Base-by-base conservation (phyloP, 2,888 invertebrate species). In the Rugalucina vietnamica region DNA sequence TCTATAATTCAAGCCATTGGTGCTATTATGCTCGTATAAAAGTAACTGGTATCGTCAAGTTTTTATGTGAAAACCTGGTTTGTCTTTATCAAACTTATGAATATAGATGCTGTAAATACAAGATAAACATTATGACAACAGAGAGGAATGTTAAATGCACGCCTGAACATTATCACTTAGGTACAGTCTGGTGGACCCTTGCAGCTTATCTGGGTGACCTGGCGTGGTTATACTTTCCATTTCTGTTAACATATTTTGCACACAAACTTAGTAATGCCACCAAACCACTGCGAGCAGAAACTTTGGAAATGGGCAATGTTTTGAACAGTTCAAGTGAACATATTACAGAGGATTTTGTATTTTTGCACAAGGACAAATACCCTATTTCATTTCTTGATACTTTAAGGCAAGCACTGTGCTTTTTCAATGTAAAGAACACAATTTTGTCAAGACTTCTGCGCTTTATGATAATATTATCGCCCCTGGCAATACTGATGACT, bases 1-100 rank as follows among this genome's bases (percentile, higher is more conserved):
- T 43, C 18, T 85, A 82, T 34, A 85, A 85, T 65, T 75, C 73
- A 29, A 85, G 85, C 60, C 75, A 82, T 60, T 82, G 85, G 85
- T 85, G 85, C 69, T 85, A 85, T 36, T 60, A 50, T 21, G 12
- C 43, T 18, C 29, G 80, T 1, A 21, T 74, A 21, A 76, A 72
- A 60, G 12, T 82, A 32, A 74, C 76, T 10, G 27, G 60, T 0
- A 29, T 27, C 21, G 14, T 80, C 0, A 80, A 82, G 37, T 69
- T 14, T 21, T 37, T 74, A 21, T 85, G 85, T 49, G 60, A 65
- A 43, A 82, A 82, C 60, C 60, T 71, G 4, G 69, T 85, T 10
- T 85, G 85, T 54, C 70, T 80, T 10, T 75, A 82, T 29, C 85
- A 85, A 78, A 85, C 82, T 12, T 50, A 79, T 76, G 85, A 80